Evolutionary conservation across 2,113 vertebrate species (phyloP).

Genomic region (Oenanthe oenanthe): DNA sequence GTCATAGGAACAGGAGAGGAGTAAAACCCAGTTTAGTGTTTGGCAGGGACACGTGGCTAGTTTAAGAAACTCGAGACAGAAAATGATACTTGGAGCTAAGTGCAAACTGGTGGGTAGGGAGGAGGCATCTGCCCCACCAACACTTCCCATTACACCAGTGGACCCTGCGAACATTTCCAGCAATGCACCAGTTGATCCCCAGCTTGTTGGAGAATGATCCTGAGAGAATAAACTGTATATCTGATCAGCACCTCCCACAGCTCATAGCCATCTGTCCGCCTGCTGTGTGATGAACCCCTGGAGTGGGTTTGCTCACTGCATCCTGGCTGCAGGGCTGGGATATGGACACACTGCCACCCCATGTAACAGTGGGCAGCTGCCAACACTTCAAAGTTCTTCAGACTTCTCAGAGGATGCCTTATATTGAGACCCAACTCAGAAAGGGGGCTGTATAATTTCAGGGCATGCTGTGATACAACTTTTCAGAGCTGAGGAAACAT

Average conservation of each 20-base stretch:
- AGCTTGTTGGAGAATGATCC: neutral
- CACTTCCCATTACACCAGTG: neutral
- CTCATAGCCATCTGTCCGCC: neutral
- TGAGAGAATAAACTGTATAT: neutral
- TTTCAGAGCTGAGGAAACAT: neutral
- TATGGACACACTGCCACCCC: neutral
- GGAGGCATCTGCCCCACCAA: neutral
- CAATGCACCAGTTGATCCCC: neutral
- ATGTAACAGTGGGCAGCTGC: neutral
- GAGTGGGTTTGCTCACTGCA: neutral
- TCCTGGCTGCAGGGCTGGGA: fast-evolving
- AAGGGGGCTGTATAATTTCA: neutral
- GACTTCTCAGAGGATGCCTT: neutral
- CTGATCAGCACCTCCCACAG: neutral
- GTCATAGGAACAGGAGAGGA: neutral
- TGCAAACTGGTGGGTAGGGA: neutral
- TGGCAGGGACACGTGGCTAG: neutral
- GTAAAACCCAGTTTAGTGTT: neutral
- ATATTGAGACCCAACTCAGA: neutral
- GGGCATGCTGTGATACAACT: neutral
- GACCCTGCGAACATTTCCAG: neutral
- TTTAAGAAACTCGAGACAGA: constrained; percentile 5
- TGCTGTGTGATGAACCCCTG: neutral
- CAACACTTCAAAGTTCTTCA: neutral
- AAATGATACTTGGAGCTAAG: neutral